Percentiles rank a stretch among this genome's conserved stretches.
Conservation (phyloP, 2,113 vertebrate species). For the Barnardius zonarius region DNA sequence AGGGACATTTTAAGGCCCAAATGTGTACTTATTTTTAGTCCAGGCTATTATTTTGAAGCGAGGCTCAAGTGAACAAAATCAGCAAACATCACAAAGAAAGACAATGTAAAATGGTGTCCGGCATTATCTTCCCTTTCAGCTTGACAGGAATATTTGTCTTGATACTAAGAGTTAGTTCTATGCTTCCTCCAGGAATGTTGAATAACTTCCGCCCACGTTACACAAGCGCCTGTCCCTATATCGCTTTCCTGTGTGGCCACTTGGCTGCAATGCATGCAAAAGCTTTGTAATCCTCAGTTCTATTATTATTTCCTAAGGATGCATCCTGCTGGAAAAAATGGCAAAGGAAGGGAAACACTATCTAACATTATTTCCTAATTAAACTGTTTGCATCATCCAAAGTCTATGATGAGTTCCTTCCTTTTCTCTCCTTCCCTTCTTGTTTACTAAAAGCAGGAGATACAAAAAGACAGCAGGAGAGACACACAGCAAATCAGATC, state of each 20-base stretch:
- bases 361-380: slow-evolving; percentile 66
- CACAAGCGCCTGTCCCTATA: slow-evolving; percentile 4
- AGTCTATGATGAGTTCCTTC: slow-evolving; percentile 56
- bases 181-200: slow-evolving; percentile 52
- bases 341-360: slow-evolving; percentile 56
- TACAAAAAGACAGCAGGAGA: slow-evolving; percentile 24
- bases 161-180: not conserved
- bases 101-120: slow-evolving; percentile 3
- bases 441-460: slow-evolving; percentile 50
- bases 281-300: slow-evolving; percentile 31
- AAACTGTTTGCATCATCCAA: slow-evolving; percentile 56
- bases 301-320: slow-evolving; percentile 66
- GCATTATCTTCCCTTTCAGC: slow-evolving; percentile 38
- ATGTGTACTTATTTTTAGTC: slow-evolving; percentile 62
- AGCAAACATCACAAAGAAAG: not conserved
- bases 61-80: not conserved
- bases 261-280: slow-evolving; percentile 43
- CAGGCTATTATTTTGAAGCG: slow-evolving; percentile 39
- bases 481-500: not conserved
- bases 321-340: slow-evolving; percentile 67
- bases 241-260: slow-evolving; percentile 62
- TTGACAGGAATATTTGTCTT: slow-evolving; percentile 39
- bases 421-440: slow-evolving; percentile 47
- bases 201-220: slow-evolving; percentile 56
- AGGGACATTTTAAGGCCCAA: slow-evolving; percentile 52